Evolutionary conservation across 2,888 invertebrate genomes (phyloP).

Genomic region (Xylota segnis): DNA sequence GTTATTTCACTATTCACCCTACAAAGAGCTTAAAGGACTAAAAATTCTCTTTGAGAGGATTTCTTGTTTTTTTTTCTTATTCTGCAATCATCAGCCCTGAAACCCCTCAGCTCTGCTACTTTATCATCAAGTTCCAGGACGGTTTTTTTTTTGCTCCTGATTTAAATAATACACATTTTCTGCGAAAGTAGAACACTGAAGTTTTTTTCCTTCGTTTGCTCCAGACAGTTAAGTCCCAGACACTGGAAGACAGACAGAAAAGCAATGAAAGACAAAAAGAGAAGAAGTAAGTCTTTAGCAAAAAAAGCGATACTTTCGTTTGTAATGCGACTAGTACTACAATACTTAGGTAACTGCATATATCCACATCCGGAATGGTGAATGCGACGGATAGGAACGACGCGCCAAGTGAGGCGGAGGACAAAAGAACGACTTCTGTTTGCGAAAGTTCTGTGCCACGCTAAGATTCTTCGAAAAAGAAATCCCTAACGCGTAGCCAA

Average conservation of each 20-base stretch:
- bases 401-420: conserved; percentile 45
- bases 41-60: conserved; percentile 61
- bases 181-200: conserved; percentile 64
- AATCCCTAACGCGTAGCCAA: conserved; percentile 29
- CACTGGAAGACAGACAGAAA: conserved; percentile 67
- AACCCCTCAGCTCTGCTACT: conserved; percentile 16
- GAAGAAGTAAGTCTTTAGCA: conserved; percentile 64
- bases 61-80: conserved; percentile 25
- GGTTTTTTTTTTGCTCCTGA: conserved; percentile 51
- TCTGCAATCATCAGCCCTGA: conserved; percentile 52
- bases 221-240: conserved; percentile 71
- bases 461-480: conserved; percentile 61
- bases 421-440: conserved; percentile 74
- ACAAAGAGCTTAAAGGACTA: conserved; percentile 69
- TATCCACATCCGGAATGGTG: conserved; percentile 58
- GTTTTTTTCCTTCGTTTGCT: conserved; percentile 55
- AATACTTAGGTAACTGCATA: conserved; percentile 71
- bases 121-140: conserved; percentile 40
- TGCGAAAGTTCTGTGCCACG: conserved; percentile 68
- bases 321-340: conserved; percentile 67
- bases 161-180: conserved; percentile 69
- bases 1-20: conserved; percentile 50
- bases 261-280: conserved; percentile 62
- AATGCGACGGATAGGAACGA: conserved; percentile 19
- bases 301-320: conserved; percentile 66